Evolutionary conservation across 2,888 invertebrate species (phyloP).

Genomic region (Subacronicta megacephala): DNA sequence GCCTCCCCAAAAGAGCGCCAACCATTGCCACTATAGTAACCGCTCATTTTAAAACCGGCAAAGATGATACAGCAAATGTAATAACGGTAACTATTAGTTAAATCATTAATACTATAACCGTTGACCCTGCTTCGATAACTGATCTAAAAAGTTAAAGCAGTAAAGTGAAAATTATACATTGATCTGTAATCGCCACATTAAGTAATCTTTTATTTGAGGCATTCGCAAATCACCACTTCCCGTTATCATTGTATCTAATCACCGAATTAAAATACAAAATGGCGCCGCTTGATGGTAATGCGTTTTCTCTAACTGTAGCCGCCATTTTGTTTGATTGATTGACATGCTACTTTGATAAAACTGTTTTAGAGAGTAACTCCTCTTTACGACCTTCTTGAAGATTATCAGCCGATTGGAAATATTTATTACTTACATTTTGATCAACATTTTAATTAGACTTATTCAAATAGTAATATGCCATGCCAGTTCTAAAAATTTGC

Average conservation of each 20-base stretch:
- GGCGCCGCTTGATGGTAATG: slow-evolving; percentile 36
- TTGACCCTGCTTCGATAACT: background rate
- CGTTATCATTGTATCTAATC: slow-evolving; percentile 49
- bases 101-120: background rate
- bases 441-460: no score
- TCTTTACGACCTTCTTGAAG: background rate
- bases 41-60: no score
- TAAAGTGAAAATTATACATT: background rate
- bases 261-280: slow-evolving; percentile 49
- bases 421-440: background rate
- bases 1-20: no score
- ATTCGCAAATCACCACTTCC: slow-evolving; percentile 42
- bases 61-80: no score
- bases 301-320: slow-evolving; percentile 37
- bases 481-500: no score
- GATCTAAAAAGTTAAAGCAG: background rate
- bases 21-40: no score
- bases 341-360: slow-evolving; percentile 15
- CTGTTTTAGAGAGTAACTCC: slow-evolving; percentile 11
- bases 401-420: no score
- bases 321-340: slow-evolving; percentile 44
- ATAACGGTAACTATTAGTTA: background rate
- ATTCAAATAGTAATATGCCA: no score
- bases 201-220: slow-evolving; percentile 31
- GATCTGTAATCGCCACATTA: slow-evolving; percentile 16